Conservation (phyloP, 2,113 vertebrate species). For the Apteryx mantelli region DNA sequence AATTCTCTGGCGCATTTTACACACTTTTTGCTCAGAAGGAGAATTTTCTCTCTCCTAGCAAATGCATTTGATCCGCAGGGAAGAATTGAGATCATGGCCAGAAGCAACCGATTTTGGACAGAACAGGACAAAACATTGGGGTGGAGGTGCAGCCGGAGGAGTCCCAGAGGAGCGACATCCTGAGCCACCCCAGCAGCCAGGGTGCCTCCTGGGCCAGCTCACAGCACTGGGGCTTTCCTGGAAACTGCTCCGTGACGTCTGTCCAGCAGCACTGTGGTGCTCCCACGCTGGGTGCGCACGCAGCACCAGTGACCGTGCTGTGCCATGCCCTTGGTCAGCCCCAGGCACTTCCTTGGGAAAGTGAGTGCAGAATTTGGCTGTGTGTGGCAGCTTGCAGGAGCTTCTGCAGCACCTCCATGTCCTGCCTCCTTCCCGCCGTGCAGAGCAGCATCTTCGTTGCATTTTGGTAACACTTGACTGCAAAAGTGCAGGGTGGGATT, state of each 20-base stretch:
- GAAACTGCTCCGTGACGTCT: rapidly evolving
- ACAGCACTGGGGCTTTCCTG: background rate
- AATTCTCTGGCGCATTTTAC: background rate
- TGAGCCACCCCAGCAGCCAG: background rate
- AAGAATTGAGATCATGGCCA: background rate
- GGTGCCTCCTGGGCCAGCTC: background rate
- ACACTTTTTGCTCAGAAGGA: background rate
- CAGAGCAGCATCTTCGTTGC: background rate
- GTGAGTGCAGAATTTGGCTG: background rate
- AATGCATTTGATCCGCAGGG: background rate
- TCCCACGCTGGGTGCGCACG: background rate
- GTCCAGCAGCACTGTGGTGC: no score
- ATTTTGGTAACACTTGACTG: background rate
- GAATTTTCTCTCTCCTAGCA: background rate
- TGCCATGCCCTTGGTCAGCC: rapidly evolving
- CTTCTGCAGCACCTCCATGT: background rate
- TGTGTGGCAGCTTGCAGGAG: background rate
- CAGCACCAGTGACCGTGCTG: rapidly evolving
- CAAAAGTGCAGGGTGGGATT: conserved; percentile 11
- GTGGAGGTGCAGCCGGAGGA: background rate
- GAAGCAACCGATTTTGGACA: background rate
- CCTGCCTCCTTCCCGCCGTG: background rate
- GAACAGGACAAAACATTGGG: background rate
- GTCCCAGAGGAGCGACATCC: background rate
- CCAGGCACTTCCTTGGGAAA: background rate